phyloP scores from a whole-genome alignment of 2,113 vertebrate species.

The Chaetura pelagica region DNA sequence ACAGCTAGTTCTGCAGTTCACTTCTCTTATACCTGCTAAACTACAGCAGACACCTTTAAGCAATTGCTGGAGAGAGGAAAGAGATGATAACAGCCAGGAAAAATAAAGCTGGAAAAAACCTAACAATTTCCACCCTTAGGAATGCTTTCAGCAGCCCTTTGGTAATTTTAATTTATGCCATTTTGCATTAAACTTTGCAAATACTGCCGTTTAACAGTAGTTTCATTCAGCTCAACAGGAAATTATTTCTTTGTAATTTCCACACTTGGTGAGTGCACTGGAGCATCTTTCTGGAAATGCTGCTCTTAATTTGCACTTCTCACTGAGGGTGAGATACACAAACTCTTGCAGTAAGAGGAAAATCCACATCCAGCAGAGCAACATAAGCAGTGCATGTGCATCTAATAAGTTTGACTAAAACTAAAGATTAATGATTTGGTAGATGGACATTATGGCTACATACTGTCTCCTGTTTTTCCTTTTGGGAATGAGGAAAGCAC shows the following conservation, averaged over 20 bases:
- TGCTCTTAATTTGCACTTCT: background rate
- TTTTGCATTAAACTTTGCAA: background rate
- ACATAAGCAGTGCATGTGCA: background rate
- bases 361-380: background rate
- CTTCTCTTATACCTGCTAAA: background rate
- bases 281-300: background rate
- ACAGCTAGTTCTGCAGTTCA: background rate
- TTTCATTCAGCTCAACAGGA: background rate
- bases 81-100: background rate
- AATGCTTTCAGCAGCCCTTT: background rate
- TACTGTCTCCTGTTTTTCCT: background rate
- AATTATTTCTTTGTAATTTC: background rate
- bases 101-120: background rate
- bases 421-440: background rate
- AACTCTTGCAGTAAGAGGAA: background rate
- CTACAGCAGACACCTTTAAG: background rate
- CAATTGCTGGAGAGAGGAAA: background rate
- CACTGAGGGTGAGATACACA: background rate
- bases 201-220: background rate
- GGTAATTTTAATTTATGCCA: background rate
- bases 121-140: background rate
- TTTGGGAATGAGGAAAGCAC: slow-evolving; percentile 22
- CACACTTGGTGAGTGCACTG: fast-evolving
- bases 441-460: background rate
- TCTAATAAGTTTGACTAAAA: background rate